phyloP scores from a whole-genome alignment of 2,888 invertebrate genomes.

The Seira musarum region DNA sequence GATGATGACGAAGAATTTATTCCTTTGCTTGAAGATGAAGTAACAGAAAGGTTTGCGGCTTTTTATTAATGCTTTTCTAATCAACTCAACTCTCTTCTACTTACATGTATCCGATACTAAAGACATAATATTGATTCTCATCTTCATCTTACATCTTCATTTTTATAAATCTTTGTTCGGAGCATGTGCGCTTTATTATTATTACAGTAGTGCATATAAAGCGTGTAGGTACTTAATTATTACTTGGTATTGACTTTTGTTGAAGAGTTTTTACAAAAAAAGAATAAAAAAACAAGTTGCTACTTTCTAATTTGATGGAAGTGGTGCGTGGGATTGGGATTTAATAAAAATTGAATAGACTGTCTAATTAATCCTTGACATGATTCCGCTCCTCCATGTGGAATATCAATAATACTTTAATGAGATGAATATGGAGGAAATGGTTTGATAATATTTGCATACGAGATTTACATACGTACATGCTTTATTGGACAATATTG shows the following conservation, averaged over 20 bases:
- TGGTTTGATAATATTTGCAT: too few species aligned
- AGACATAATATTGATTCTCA: slow-evolving; percentile 4
- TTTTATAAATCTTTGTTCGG: not conserved
- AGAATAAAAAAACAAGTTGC: slow-evolving; percentile 14
- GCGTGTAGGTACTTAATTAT: slow-evolving; percentile 6
- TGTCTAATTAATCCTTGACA: slow-evolving; percentile 53
- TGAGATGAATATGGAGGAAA: too few species aligned
- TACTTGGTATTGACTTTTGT: not conserved
- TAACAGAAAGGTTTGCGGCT: slow-evolving; percentile 63
- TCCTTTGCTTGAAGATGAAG: slow-evolving; percentile 66
- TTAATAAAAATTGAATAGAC: slow-evolving; percentile 17
- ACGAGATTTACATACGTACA: too few species aligned
- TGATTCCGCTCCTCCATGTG: slow-evolving; percentile 26
- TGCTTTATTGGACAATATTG: too few species aligned
- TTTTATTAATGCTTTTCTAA: slow-evolving; percentile 21
- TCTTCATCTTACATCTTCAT: not conserved
- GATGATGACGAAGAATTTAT: slow-evolving; percentile 69
- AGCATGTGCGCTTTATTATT: too few species aligned
- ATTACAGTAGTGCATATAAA: not conserved
- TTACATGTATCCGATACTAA: slow-evolving; percentile 8
- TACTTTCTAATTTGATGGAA: slow-evolving; percentile 51
- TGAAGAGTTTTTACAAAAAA: not conserved
- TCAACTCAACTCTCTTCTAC: not conserved
- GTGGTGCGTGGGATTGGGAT: slow-evolving; percentile 33
- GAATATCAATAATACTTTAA: slow-evolving; percentile 4